Evolutionary conservation across 2,888 invertebrate species (phyloP).

Genomic region (Torymus auratus): DNA sequence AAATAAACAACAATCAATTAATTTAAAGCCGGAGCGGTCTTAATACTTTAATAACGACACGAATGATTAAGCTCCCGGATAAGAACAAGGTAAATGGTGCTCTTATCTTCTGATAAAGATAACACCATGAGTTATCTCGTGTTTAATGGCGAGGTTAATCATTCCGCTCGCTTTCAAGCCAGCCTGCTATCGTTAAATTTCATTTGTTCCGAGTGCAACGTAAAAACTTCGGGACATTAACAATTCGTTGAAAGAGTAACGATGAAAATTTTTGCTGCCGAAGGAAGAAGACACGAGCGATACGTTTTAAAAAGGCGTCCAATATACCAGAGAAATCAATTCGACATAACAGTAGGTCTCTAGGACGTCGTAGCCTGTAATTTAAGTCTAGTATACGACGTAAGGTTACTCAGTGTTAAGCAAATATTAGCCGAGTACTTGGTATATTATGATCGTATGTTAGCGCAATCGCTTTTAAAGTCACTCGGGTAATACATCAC

Average conservation of each 20-base stretch:
- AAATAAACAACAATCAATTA: too few relatives aligned
- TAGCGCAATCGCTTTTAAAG: neutral
- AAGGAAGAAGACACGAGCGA: neutral
- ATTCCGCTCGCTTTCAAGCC: constrained; percentile 14
- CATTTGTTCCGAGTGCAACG: neutral
- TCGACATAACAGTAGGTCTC: neutral
- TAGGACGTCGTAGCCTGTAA: constrained; percentile 29
- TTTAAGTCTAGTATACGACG: constrained; percentile 7
- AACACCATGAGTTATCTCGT: constrained; percentile 39
- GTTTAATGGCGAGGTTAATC: constrained; percentile 44
- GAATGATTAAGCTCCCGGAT: constrained; percentile 6
- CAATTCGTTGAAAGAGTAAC: too few relatives aligned
- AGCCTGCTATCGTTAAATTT: neutral
- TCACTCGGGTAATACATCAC: neutral
- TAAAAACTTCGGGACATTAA: too few relatives aligned
- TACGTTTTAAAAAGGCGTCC: neutral
- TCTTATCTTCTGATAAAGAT: constrained; percentile 39
- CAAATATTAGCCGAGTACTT: constrained; percentile 24
- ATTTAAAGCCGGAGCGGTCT: neutral
- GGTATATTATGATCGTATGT: neutral
- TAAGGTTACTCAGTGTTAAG: constrained; percentile 5
- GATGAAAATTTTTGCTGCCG: too few relatives aligned
- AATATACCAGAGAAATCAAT: constrained; percentile 11
- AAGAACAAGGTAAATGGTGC: constrained; percentile 42
- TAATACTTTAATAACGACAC: constrained; percentile 31